Evolutionary conservation across 2,797 vertebrate species (phyloP), one percentile per base, ranked within the genome.

Genomic region (Cichlasoma orientale): DNA sequence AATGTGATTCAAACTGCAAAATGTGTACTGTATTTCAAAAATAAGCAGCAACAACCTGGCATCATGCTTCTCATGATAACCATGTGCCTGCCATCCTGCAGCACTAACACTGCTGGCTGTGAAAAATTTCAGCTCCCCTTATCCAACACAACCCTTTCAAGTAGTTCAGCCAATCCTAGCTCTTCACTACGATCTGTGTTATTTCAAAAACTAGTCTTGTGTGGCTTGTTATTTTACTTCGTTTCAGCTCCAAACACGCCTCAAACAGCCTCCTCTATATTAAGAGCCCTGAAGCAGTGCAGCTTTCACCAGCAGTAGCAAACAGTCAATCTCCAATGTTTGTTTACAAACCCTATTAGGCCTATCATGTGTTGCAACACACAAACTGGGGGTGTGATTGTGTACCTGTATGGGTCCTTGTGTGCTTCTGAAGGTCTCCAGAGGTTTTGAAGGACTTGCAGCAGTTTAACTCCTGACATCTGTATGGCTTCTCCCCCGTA

Each of bases 361-460:
- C 5, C 14, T n/a, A 61, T 12, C 41, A 23, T 27, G 11, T 54
- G 18, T 3, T 3, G 0, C 7, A 75, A 53, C 31, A 25, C 33
- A 36, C 33, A 36, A 36, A 36, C 33, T 50, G 7, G 23, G 21
- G 14, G 19, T 56, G 18, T n/a, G 52, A 8, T 14, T 44, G 23
- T n/a, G 23, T 94, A 99, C 98, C 98, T 96, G 98, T 99, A 79
- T 99, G 98, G 71, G 98, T 99, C 80, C 98, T 93, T 5, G 99
- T 99, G 88, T 99, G 98, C 92, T 99, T 99, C 88, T 99, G 98
- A 75, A 99, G 95, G 89, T 99, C 98, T 90, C 98, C 98, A 4
- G 98, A 99, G 21, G 98, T 99, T 95, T 99, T 99, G 88, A 99
- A 99, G 74, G 98, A 99, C 69, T 99, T 99, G 88, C 95, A 97